Conservation (phyloP, 2,113 vertebrate species). For the Coptodon bakossiorum region DNA sequence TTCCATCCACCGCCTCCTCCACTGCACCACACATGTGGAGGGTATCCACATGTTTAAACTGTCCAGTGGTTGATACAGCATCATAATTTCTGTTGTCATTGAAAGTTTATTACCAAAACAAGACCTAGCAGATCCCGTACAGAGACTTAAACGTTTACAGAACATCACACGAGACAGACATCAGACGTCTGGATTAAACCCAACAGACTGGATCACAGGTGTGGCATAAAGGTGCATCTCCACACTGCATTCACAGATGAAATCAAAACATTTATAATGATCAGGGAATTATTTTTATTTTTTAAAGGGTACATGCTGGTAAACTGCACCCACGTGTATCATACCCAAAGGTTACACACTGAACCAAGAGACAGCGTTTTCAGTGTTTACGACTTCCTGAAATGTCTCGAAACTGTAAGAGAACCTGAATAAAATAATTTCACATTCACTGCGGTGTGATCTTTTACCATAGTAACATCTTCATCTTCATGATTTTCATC, state of each 20-base stretch:
- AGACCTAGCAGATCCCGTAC: neutral
- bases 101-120: constrained; percentile 7
- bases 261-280: neutral
- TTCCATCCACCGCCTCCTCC: constrained; percentile 34
- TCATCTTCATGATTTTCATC: neutral
- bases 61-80: neutral
- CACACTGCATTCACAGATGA: neutral
- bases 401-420: neutral
- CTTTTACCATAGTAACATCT: neutral
- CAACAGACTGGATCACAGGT: neutral
- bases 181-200: neutral
- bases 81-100: neutral
- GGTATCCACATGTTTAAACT: neutral
- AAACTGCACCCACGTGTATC: neutral
- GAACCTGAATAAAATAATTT: neutral
- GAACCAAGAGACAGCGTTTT: neutral
- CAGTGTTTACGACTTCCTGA: neutral
- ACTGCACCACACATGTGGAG: neutral
- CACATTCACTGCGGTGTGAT: neutral
- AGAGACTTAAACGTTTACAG: neutral
- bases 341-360: neutral
- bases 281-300: neutral
- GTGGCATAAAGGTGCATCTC: neutral
- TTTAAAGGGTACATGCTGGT: neutral
- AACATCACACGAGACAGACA: neutral